Evolutionary conservation across 2,888 invertebrate genomes (phyloP).

Genomic region (Drosophila nigricruria): DNA sequence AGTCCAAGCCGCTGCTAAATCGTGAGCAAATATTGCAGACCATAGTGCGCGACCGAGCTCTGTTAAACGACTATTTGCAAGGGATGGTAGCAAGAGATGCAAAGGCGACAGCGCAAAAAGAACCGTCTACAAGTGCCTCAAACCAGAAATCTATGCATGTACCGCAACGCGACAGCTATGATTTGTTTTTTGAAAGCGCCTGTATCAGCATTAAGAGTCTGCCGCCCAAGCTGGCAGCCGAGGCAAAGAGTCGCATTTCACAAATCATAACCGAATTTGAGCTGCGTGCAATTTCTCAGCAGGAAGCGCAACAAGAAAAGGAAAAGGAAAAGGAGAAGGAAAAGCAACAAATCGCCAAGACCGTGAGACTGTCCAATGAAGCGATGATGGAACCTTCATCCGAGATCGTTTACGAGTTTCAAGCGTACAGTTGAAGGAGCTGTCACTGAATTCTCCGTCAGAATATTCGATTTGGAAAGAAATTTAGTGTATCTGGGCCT

Average conservation of each 20-base stretch:
- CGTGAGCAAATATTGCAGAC: constrained; percentile 61
- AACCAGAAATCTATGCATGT: not conserved
- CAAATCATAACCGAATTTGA: constrained; percentile 81
- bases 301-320: constrained; percentile 53
- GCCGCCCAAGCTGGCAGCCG: constrained; percentile 80
- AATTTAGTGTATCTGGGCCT: constrained; percentile 12
- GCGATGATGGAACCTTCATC: constrained; percentile 19
- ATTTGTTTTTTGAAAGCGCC: constrained; percentile 81
- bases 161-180: constrained; percentile 70
- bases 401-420: constrained; percentile 60
- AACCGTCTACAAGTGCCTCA: not conserved
- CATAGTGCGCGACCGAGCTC: constrained; percentile 57
- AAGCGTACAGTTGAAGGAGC: constrained; percentile 50
- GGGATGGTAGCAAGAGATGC: constrained; percentile 23
- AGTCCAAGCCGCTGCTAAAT: constrained; percentile 33
- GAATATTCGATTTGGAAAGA: not conserved
- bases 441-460: constrained; percentile 35
- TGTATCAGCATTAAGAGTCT: constrained; percentile 77
- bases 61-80: constrained; percentile 59
- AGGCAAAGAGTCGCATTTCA: constrained; percentile 78
- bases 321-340: constrained; percentile 11
- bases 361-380: constrained; percentile 16
- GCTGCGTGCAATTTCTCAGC: constrained; percentile 77
- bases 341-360: constrained; percentile 18
- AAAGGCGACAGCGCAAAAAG: not conserved